phyloP scores from a whole-genome alignment of 2,888 invertebrate species.

The Agrotis segetum region DNA sequence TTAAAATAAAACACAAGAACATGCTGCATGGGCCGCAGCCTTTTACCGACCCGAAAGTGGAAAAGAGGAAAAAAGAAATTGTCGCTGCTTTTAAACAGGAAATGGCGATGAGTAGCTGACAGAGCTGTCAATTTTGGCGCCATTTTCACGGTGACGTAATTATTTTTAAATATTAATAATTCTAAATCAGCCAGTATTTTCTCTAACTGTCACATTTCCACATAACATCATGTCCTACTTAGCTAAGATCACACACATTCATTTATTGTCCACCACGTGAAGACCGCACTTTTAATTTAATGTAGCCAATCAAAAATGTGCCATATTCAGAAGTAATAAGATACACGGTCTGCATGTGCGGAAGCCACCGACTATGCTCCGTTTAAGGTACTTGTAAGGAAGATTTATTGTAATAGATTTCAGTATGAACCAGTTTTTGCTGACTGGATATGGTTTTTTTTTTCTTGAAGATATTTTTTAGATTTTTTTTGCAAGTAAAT shows the following conservation, averaged over 20 bases:
- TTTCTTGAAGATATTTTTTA: slow-evolving; percentile 1
- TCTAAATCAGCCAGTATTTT: neutral
- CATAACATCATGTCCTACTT: slow-evolving; percentile 13
- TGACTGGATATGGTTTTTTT: slow-evolving; percentile 56
- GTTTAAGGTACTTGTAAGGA: slow-evolving; percentile 70
- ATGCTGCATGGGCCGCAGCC: too few relatives aligned
- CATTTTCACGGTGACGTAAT: too few relatives aligned
- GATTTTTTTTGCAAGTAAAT: neutral
- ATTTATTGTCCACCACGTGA: slow-evolving; percentile 72
- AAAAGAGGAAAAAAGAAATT: too few relatives aligned
- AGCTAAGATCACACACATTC: slow-evolving; percentile 26
- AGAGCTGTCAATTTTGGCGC: too few relatives aligned
- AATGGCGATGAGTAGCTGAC: too few relatives aligned
- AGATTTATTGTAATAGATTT: slow-evolving; percentile 77
- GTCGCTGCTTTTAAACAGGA: too few relatives aligned
- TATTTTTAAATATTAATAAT: too few relatives aligned
- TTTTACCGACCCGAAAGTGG: too few relatives aligned
- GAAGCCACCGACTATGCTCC: slow-evolving; percentile 59
- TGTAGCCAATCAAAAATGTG: slow-evolving; percentile 60
- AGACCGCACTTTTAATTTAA: slow-evolving; percentile 77
- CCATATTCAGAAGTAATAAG: slow-evolving; percentile 65
- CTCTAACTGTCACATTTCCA: slow-evolving; percentile 7
- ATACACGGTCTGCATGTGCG: slow-evolving; percentile 42
- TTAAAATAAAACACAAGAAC: too few relatives aligned
- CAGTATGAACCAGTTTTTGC: slow-evolving; percentile 74